Evolutionary conservation across 2,888 invertebrate genomes (phyloP).

Genomic region (Drosophila stalkeri): DNA sequence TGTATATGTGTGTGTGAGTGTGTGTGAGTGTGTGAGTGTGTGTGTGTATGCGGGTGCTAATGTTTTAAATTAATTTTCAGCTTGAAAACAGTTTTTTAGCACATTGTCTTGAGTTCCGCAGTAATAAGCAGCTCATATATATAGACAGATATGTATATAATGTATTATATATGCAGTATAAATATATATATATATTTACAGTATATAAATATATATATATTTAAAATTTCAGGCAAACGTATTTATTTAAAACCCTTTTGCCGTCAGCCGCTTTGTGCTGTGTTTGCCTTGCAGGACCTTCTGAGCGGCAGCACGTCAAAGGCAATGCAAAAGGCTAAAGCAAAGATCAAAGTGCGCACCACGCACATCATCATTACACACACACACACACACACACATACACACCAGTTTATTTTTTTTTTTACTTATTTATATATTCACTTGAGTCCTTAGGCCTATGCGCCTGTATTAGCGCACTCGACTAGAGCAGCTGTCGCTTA

Average conservation of each 20-base stretch:
- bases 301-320: conserved; percentile 22
- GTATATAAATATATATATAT: conserved; percentile 28
- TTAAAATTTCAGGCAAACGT: conserved; percentile 35
- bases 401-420: conserved; percentile 11
- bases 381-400: conserved; percentile 22
- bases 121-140: conserved; percentile 11
- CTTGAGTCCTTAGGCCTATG: conserved; percentile 27
- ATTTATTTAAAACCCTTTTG: conserved; percentile 58
- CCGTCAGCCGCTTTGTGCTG: conserved; percentile 40
- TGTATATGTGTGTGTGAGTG: conserved; percentile 15
- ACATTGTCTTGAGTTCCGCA: conserved; percentile 46
- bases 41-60: conserved; percentile 44
- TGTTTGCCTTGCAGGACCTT: conserved; percentile 38
- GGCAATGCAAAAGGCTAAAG: conserved; percentile 41
- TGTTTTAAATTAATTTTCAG: conserved; percentile 71
- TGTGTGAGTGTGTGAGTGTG: conserved; percentile 14
- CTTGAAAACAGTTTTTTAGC: conserved; percentile 53
- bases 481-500: background rate
- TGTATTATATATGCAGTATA: background rate
- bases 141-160: background rate
- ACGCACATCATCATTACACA: conserved; percentile 28
- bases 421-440: conserved; percentile 21
- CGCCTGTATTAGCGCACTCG: conserved; percentile 14
- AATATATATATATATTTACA: conserved; percentile 1
- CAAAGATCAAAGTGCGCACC: conserved; percentile 58